A percentile compares a stretch with the other conserved stretches of the same genome.
phyloP scores from a whole-genome alignment of 1,140 invertebrate species.

The Sweltsa coloradensis region DNA sequence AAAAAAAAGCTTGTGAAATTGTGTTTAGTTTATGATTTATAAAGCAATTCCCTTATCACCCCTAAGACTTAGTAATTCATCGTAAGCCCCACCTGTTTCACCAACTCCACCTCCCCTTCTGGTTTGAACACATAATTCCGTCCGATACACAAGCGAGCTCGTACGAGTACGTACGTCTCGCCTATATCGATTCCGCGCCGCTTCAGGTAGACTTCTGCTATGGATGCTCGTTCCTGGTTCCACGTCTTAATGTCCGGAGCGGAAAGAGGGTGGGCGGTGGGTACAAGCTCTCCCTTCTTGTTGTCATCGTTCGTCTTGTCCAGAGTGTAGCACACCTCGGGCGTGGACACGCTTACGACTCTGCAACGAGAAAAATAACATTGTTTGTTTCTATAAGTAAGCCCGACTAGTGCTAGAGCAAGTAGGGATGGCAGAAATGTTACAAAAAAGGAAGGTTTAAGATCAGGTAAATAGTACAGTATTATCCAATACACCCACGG shows the following conservation, averaged over 20 bases:
- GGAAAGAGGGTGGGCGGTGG: background rate
- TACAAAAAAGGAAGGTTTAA: no score
- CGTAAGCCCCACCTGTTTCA: conserved; percentile 46
- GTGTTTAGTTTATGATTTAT: no score
- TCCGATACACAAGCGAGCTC: conserved; percentile 59
- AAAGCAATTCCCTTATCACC: no score
- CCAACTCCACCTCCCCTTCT: conserved; percentile 44
- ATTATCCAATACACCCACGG: no score
- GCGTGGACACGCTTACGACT: conserved; percentile 43
- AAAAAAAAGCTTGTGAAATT: no score
- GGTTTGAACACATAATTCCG: conserved; percentile 40
- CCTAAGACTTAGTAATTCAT: no score
- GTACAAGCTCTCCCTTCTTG: conserved; percentile 8
- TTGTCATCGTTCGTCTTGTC: conserved; percentile 11
- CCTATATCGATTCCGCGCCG: conserved; percentile 56
- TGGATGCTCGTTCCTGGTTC: no score
- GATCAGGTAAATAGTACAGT: no score
- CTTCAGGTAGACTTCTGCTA: conserved; percentile 27
- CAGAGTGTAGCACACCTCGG: conserved; percentile 30
- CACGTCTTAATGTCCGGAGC: no score
- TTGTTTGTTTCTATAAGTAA: no score
- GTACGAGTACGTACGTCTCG: conserved; percentile 53
- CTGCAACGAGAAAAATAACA: conserved; percentile 25
- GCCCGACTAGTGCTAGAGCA: no score
- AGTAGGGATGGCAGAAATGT: no score